These are phyloP conservation scores for Numenius arquata DNA, from an alignment of 2,113 vertebrate species.

Conservation along the genomic window DNA sequence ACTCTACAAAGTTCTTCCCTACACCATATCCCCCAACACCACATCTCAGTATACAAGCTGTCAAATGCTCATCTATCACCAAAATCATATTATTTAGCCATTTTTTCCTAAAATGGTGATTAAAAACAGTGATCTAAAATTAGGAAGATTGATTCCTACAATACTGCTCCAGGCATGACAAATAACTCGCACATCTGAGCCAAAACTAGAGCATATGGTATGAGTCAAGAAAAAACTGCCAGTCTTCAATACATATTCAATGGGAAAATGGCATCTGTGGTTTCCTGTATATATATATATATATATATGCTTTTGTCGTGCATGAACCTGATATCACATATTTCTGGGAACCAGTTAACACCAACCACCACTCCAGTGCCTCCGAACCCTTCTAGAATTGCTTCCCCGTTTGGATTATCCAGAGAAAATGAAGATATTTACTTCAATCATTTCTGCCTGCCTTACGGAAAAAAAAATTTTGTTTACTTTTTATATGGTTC, in stretches of 20 bases:
- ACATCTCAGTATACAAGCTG: background rate
- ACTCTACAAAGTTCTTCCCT: too few relatives aligned
- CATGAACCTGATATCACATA: background rate
- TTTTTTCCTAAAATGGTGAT: background rate
- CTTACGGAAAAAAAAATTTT: background rate
- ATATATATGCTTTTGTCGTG: background rate
- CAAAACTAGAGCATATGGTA: background rate
- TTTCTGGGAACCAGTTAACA: background rate
- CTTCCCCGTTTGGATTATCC: background rate
- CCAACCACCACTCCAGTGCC: background rate
- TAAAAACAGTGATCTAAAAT: background rate
- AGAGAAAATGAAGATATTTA: background rate
- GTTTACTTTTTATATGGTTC: background rate
- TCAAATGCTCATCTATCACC: background rate
- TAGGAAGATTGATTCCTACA: background rate
- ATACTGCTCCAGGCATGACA: background rate
- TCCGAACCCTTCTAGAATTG: background rate
- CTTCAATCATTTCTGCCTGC: background rate
- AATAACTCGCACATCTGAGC: background rate
- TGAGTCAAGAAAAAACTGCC: background rate
- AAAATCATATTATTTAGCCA: background rate
- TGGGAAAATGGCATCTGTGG: background rate
- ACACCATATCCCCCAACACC: too few relatives aligned
- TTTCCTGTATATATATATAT: background rate
- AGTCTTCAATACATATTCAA: background rate